Conservation (phyloP, 37 sponge, comb jelly and placozoan species). For the Ianthella basta region DNA sequence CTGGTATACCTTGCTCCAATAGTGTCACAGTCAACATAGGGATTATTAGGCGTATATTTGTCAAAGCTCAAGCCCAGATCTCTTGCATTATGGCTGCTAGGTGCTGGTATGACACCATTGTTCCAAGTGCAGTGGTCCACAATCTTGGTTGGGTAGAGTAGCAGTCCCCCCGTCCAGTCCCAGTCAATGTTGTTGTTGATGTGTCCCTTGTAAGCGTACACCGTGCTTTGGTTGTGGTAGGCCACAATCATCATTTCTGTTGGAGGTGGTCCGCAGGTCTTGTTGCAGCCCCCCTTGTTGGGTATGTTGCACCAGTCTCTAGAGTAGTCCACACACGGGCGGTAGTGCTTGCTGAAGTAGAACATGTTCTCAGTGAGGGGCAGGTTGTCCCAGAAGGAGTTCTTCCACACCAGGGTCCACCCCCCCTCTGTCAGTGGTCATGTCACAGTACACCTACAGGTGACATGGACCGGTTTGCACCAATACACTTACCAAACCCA, state of each 20-base stretch:
- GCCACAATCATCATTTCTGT: conserved; percentile 38
- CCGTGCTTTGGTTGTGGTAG: conserved; percentile 30
- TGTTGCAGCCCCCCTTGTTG: neutral
- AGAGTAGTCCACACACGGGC: neutral
- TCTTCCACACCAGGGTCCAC: conserved; percentile 19
- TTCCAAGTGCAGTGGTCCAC: conserved; percentile 22
- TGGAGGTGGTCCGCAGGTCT: too few species aligned
- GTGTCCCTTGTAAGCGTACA: conserved; percentile 30
- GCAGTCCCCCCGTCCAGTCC: conserved; percentile 27
- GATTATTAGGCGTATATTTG: conserved; percentile 11
- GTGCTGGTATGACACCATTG: conserved; percentile 25
- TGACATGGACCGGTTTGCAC: too few species aligned
- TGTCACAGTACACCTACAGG: conserved; percentile 11
- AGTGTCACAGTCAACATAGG: conserved; percentile 20
- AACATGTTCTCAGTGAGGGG: conserved; percentile 1
- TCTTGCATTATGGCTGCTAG: neutral
- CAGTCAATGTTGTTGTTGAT: conserved; percentile 31
- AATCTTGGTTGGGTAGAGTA: conserved; percentile 1
- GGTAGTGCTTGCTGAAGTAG: conserved; percentile 2
- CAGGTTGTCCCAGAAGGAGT: neutral
- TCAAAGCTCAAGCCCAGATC: conserved; percentile 30
- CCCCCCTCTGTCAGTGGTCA: conserved; percentile 25
- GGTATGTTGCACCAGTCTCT: conserved; percentile 12
- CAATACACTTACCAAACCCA: too few species aligned
- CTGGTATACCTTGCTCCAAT: neutral